Evolutionary conservation across 1,140 invertebrate genomes (phyloP), one percentile per base, ranked within the genome.

Genomic region (Aphelenchoides fujianensis): DNA sequence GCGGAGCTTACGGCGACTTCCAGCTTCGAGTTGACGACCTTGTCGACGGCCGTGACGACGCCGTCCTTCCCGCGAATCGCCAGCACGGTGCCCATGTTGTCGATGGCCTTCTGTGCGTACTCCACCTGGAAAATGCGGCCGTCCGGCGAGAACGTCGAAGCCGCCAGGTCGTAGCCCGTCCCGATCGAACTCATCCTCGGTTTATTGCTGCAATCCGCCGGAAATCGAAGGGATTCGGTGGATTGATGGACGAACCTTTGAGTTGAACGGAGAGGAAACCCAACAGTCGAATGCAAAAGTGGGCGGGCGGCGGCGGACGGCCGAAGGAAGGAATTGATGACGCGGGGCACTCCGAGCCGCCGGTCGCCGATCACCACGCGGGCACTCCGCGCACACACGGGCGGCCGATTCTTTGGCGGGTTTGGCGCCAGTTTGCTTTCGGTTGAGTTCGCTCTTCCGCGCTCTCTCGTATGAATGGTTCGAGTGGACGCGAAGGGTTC

Each of bases 111-210:
- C 63, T 92, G 91, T 30, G 97, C 97, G 88, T 99, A 99, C 89
- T 99, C 97, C 0, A 99, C 94, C 73, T 80, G 80, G 73, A 81
- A 84, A 67, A 81, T 82, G 28, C 82, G 74, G 16, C 97, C 97
- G 87, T 99, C 97, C 9, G 97, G 96, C 9, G 95, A 98, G 88
- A 98, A 99, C 88, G 98, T 97, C 19, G 97, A 97, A 7, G 96
- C 96, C 72, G 95, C 98, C 76, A 99, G 88, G 90, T 99, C 97
- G 69, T 83, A 83, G 74, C 93, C 93, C 70, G 93, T 94, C 80
- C 93, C 93, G 83, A 95, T 95, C 31, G 93, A 95, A 90, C 92
- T 95, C 93, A 95, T 95, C 67, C 53, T 68, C 7, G 5, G 2
- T 72, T n/a, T n/a, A n/a, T n/a, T n/a, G n/a, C n/a, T n/a, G n/a